Evolutionary conservation across 2,113 vertebrate species (phyloP).

Genomic region (Periophthalmodon schlosseri): DNA sequence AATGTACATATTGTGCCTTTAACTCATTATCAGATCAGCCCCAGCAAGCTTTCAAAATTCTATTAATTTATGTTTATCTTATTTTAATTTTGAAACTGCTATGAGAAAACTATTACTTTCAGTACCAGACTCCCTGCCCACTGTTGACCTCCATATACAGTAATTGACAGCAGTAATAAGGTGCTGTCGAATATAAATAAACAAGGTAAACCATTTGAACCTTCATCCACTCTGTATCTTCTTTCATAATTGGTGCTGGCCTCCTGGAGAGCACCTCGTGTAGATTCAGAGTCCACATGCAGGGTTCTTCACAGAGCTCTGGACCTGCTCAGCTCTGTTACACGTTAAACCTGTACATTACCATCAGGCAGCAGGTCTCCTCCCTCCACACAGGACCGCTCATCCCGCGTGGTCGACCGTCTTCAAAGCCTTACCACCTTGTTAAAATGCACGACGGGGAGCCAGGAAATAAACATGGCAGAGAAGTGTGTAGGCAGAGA

Average conservation of each 20-base stretch:
- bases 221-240: not conserved
- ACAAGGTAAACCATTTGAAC: not conserved
- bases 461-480: conserved; percentile 70
- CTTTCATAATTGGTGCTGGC: not conserved
- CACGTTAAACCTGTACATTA: not conserved
- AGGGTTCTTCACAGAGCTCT: not conserved
- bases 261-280: not conserved
- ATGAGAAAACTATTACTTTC: too few species aligned
- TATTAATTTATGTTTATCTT: too few species aligned
- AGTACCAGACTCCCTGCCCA: too few species aligned
- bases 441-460: conserved; percentile 64
- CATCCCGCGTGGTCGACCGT: conserved; percentile 62
- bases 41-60: too few species aligned
- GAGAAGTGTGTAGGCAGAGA: conserved; percentile 16
- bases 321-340: not conserved
- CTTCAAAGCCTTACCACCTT: conserved; percentile 69
- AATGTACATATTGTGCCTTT: too few species aligned
- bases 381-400: conserved; percentile 8
- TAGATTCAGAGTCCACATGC: not conserved
- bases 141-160: not conserved
- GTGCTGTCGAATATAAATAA: not conserved
- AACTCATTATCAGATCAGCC: too few species aligned
- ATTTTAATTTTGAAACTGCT: too few species aligned
- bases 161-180: not conserved
- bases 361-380: not conserved